Evolutionary conservation across 2,797 vertebrate genomes (phyloP).

Genomic region (Astyanax mexicanus): DNA sequence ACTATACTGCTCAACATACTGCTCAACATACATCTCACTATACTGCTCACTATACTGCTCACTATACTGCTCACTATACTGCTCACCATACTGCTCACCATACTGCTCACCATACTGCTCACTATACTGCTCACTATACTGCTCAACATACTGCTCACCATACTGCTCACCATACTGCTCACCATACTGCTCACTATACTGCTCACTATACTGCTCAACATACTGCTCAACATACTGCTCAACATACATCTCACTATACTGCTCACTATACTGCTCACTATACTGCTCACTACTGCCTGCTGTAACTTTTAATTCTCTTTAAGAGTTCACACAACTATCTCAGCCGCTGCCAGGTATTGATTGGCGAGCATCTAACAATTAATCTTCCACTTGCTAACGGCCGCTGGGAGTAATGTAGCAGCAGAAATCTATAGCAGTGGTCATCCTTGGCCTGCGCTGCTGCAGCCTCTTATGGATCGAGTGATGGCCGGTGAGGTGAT

Average conservation of each 20-base stretch:
- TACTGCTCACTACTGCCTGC: neutral
- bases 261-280: neutral
- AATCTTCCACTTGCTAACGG: slow-evolving; percentile 52
- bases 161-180: neutral
- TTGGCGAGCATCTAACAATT: slow-evolving; percentile 31
- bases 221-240: neutral
- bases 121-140: neutral
- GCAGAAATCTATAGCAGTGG: slow-evolving; percentile 42
- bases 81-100: neutral
- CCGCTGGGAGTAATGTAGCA: slow-evolving; percentile 31
- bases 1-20: neutral
- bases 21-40: no score
- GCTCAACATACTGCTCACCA: no score
- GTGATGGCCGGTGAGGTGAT: slow-evolving; percentile 9
- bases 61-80: neutral
- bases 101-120: neutral
- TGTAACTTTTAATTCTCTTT: slow-evolving; percentile 28
- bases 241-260: neutral
- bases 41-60: neutral
- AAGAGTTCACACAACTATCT: slow-evolving; percentile 10
- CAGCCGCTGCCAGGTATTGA: slow-evolving; percentile 41
- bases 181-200: neutral
- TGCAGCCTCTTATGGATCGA: slow-evolving; percentile 24
- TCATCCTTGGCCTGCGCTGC: slow-evolving; percentile 28
- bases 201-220: neutral